phyloP scores from a whole-genome alignment of 2,797 vertebrate species.

The Tauraco hartlaubi region DNA sequence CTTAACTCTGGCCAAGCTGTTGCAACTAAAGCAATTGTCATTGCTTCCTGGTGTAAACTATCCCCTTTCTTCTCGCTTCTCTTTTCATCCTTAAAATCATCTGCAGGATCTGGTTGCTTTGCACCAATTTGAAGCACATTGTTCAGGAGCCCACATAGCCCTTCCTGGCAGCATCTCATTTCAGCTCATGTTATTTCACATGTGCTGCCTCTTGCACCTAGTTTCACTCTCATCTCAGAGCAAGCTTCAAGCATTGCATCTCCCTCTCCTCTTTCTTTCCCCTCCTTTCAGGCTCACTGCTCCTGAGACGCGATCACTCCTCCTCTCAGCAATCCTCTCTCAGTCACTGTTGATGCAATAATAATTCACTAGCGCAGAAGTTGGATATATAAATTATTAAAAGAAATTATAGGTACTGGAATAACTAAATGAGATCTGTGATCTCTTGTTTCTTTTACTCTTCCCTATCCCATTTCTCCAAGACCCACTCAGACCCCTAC shows the following conservation, averaged over 20 bases:
- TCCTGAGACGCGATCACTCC: not conserved
- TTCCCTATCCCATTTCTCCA: not conserved
- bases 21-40: not conserved
- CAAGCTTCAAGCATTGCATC: not conserved
- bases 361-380: not conserved
- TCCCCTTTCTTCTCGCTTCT: not conserved
- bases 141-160: not conserved
- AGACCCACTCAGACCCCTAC: not conserved
- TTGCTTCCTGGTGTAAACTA: not conserved
- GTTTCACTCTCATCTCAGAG: not conserved
- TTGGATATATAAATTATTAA: not conserved
- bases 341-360: not conserved
- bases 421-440: not conserved
- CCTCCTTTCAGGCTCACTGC: not conserved
- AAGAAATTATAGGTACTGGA: not conserved
- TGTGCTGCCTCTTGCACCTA: not conserved
- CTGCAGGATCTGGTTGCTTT: not conserved
- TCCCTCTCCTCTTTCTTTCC: not conserved
- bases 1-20: not conserved
- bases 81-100: not conserved
- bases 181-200: not conserved
- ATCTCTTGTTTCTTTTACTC: not conserved
- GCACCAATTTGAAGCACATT: not conserved
- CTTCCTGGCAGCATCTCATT: not conserved
- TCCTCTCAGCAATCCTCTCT: not conserved